Conservation (phyloP, 2,113 vertebrate genomes). For the Porphyrio hochstetteri region DNA sequence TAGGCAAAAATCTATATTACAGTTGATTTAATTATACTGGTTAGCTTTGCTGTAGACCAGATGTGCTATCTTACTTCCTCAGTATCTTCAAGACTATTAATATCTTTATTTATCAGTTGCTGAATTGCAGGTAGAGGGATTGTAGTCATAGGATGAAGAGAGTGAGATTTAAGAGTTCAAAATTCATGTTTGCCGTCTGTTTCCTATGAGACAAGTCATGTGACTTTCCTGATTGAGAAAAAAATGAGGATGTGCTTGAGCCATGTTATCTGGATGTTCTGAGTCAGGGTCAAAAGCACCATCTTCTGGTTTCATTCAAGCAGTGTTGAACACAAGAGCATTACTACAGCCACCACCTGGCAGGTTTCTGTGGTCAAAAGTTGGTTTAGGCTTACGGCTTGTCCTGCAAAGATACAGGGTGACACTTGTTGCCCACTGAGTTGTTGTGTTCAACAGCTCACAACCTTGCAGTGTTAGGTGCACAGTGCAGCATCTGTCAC, state of each 20-base stretch:
- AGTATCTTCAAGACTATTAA: background rate
- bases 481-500: background rate
- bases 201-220: background rate
- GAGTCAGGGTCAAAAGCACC: background rate
- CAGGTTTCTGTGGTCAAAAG: background rate
- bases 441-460: background rate
- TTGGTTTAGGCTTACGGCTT: background rate
- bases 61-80: background rate
- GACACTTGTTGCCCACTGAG: background rate
- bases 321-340: accelerated
- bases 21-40: background rate
- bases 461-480: background rate
- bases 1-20: background rate
- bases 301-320: background rate
- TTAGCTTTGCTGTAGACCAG: background rate
- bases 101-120: background rate
- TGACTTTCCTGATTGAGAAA: background rate
- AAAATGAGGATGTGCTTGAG: background rate
- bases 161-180: background rate
- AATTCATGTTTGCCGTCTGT: background rate
- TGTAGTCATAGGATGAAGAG: background rate
- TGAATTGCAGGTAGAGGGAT: background rate
- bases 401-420: background rate
- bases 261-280: background rate
- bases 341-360: background rate